A percentile compares a stretch with the other conserved stretches of the same genome.
Conservation (phyloP, 2,888 invertebrate species). For the Dolomedes plantarius region DNA sequence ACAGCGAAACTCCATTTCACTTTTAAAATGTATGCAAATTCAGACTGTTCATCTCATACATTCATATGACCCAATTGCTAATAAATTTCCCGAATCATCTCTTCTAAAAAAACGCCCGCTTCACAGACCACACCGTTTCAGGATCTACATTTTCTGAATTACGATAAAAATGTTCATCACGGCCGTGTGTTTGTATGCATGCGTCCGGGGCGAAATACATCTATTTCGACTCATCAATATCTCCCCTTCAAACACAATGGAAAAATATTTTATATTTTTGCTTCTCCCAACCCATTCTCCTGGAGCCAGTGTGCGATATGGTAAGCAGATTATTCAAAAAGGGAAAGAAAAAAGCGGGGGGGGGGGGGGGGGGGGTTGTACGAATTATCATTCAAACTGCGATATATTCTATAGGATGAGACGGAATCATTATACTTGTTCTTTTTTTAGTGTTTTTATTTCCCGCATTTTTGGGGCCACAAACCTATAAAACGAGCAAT, state of each 20-base stretch:
- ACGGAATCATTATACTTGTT: background rate
- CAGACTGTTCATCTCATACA: too few relatives aligned
- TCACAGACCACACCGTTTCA: background rate
- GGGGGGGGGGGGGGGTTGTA: background rate
- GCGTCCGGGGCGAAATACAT: background rate
- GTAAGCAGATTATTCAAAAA: slow-evolving; percentile 21
- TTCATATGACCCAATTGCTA: too few relatives aligned
- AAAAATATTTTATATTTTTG: slow-evolving; percentile 5
- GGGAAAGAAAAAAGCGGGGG: background rate
- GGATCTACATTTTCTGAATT: background rate
- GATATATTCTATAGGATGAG: slow-evolving; percentile 12
- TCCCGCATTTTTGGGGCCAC: slow-evolving; percentile 13
- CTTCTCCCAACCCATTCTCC: background rate
- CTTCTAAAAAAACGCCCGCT: too few relatives aligned
- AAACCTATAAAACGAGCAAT: slow-evolving; percentile 18
- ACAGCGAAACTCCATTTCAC: too few relatives aligned
- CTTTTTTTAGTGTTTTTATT: slow-evolving; percentile 3
- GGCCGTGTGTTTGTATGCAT: too few relatives aligned
- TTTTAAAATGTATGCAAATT: too few relatives aligned
- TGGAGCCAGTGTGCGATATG: slow-evolving; percentile 18
- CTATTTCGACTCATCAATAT: background rate
- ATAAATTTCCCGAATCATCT: too few relatives aligned
- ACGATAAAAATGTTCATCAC: slow-evolving; percentile 2
- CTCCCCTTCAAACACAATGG: slow-evolving; percentile 6
- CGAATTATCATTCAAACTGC: slow-evolving; percentile 15